Evolutionary conservation across 2,113 vertebrate species (phyloP).

Genomic region (Triplophysa rosa): DNA sequence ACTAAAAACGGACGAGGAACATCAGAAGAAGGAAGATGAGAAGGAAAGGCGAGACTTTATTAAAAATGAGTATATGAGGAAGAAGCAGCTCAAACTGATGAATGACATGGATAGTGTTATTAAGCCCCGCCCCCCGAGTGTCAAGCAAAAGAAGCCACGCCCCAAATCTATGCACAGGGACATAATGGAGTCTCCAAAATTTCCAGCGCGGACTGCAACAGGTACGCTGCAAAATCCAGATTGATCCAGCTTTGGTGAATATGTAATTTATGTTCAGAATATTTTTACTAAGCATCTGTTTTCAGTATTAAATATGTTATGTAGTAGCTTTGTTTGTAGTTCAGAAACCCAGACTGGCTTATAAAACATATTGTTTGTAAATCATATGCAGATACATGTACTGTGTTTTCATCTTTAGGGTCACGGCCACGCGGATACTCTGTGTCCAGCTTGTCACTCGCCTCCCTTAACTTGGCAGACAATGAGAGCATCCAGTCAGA

Average conservation of each 20-base stretch:
- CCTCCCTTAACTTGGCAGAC: slow-evolving; percentile 90
- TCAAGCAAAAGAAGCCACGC: slow-evolving; percentile 88
- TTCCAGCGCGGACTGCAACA: slow-evolving; percentile 80
- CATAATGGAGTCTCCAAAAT: slow-evolving; percentile 83
- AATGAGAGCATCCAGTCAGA: slow-evolving; percentile 85
- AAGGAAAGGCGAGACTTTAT: slow-evolving; percentile 87
- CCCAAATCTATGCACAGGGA: slow-evolving; percentile 97
- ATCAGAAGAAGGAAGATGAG: slow-evolving; percentile 90
- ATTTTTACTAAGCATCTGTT: no score
- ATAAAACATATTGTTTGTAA: neutral
- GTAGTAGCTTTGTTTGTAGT: neutral
- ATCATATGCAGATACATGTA: slow-evolving; percentile 56
- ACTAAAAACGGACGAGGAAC: slow-evolving; percentile 91
- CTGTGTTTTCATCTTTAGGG: slow-evolving; percentile 65
- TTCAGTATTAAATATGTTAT: neutral
- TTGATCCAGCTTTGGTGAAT: no score
- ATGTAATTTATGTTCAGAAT: no score
- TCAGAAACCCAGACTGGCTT: slow-evolving; percentile 24
- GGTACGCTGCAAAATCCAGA: slow-evolving; percentile 65
- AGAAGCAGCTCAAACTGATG: slow-evolving; percentile 94
- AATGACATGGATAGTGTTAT: slow-evolving; percentile 92
- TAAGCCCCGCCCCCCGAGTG: slow-evolving; percentile 81
- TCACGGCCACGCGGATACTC: slow-evolving; percentile 83
- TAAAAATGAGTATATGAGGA: slow-evolving; percentile 89
- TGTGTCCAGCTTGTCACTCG: slow-evolving; percentile 92